These are phyloP conservation scores for Odontocerum albicorne DNA, from an alignment of 2,888 invertebrate genomes.

Conservation along the genomic window DNA sequence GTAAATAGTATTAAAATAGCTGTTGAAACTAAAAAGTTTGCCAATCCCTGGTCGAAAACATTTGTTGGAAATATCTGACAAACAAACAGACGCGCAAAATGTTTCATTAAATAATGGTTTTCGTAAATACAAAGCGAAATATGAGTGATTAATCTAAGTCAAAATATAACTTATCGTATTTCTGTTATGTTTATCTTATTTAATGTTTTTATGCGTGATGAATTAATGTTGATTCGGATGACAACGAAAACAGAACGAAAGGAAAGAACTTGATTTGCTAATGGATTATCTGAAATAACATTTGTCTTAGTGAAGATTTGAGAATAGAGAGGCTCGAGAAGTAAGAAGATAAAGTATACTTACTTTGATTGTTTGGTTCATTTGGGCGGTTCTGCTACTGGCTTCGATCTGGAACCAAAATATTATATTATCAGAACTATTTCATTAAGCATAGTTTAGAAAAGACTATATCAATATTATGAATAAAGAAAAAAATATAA, in stretches of 20 bases:
- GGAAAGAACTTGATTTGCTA: not conserved
- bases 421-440: no score
- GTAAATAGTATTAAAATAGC: no score
- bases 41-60: not conserved
- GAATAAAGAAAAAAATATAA: no score
- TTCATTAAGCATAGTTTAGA: no score
- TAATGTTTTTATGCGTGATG: not conserved
- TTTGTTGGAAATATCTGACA: not conserved
- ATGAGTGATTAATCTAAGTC: constrained; percentile 25
- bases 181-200: not conserved
- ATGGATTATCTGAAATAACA: not conserved
- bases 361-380: not conserved
- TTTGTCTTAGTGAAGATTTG: not conserved
- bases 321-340: no score
- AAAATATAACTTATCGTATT: constrained; percentile 8
- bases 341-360: not conserved
- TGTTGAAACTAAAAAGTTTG: constrained; percentile 1
- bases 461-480: no score
- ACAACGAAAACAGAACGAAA: constrained; percentile 3
- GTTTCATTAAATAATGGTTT: constrained; percentile 22
- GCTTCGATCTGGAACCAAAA: constrained; percentile 10
- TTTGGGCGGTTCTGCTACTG: not conserved
- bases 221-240: constrained; percentile 1
- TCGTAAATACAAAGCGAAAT: constrained; percentile 9
- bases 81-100: constrained; percentile 11